Percentiles rank a stretch among this genome's conserved stretches.
These are phyloP conservation scores for Gymnocypris eckloni DNA, from an alignment of 2,797 vertebrate genomes.

Conservation along the genomic window DNA sequence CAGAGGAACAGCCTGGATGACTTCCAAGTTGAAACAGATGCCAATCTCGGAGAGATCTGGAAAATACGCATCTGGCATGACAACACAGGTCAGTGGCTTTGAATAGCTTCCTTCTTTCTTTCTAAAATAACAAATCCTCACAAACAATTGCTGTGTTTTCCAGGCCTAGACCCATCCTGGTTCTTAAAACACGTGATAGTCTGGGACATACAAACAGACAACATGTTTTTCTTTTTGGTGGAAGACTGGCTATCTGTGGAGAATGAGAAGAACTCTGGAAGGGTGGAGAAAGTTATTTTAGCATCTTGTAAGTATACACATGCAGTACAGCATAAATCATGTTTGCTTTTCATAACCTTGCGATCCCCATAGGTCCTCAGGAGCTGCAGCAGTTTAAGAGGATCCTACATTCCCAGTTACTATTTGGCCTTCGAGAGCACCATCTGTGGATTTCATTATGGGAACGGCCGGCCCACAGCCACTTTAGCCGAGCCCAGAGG, in stretches of 20 bases:
- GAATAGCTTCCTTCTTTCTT: constrained; percentile 3
- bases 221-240: constrained; percentile 84
- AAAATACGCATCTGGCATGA: constrained; percentile 86
- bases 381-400: constrained; percentile 76
- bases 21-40: constrained; percentile 82
- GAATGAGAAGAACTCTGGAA: constrained; percentile 75
- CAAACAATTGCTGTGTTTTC: background rate
- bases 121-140: background rate
- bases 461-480: constrained; percentile 76
- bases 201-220: constrained; percentile 82
- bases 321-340: background rate
- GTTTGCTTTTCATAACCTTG: constrained; percentile 9
- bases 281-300: constrained; percentile 81
- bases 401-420: constrained; percentile 77
- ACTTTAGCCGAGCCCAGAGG: constrained; percentile 80
- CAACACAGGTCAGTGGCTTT: constrained; percentile 75
- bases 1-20: constrained; percentile 78
- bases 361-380: constrained; percentile 73
- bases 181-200: constrained; percentile 82
- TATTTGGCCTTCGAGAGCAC: constrained; percentile 76
- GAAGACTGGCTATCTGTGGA: constrained; percentile 86
- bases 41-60: constrained; percentile 82
- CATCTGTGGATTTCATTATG: constrained; percentile 85
- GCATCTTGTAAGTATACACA: constrained; percentile 78
- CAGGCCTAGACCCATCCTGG: constrained; percentile 84